Evolutionary conservation across 35 echinoderm and acorn worm species (phyloP).

Genomic region (Apostichopus japonicus): DNA sequence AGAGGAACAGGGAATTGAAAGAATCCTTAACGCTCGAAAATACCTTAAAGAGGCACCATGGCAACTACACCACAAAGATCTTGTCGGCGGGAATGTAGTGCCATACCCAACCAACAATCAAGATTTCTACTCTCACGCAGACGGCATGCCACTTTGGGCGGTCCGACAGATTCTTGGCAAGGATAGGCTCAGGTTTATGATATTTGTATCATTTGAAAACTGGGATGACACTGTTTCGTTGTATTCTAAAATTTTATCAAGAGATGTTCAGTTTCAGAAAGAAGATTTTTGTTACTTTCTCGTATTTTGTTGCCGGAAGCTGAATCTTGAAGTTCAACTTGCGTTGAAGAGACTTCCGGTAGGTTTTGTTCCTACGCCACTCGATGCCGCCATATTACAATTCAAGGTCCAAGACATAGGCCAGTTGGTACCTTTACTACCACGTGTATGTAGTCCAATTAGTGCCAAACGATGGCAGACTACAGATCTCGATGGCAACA

Average conservation of each 20-base stretch:
- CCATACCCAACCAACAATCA: conserved; percentile 73
- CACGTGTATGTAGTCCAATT: conserved; percentile 63
- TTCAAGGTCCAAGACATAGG: conserved; percentile 77
- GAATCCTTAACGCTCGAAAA: conserved; percentile 56
- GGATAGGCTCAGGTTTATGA: conserved; percentile 65
- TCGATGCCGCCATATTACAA: conserved; percentile 66
- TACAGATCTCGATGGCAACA: conserved; percentile 69
- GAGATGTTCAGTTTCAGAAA: conserved; percentile 62
- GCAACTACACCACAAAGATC: conserved; percentile 70
- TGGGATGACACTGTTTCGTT: conserved; percentile 57
- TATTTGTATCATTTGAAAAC: conserved; percentile 71
- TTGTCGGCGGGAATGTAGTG: conserved; percentile 51
- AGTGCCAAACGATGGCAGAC: conserved; percentile 76
- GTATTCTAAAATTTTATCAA: conserved; percentile 62
- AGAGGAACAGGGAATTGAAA: conserved; percentile 69
- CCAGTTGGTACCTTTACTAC: conserved; percentile 57
- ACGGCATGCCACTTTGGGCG: conserved; percentile 75
- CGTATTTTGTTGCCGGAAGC: conserved; percentile 45
- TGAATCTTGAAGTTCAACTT: conserved; percentile 72
- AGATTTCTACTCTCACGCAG: conserved; percentile 68
- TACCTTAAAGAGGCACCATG: conserved; percentile 63
- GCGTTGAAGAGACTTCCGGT: conserved; percentile 62
- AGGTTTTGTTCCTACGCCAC: conserved; percentile 38
- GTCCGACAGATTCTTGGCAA: conserved; percentile 65
- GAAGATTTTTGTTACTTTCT: conserved; percentile 74